Base-by-base conservation (phyloP, 2,797 vertebrate genomes). In the Spondyliosoma cantharus region DNA sequence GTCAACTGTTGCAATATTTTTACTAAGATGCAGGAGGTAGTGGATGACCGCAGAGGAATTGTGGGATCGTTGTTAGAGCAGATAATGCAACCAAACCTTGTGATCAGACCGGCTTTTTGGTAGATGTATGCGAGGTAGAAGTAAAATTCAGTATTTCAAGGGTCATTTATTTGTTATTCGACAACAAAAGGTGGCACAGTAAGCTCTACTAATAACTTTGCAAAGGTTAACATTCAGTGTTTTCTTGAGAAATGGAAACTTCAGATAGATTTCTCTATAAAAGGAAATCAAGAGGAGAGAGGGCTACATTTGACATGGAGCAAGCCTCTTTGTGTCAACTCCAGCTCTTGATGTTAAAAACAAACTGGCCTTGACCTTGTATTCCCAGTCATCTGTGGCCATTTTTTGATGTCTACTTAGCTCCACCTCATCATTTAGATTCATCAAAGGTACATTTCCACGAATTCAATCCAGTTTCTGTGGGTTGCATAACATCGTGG, bases 341-440 rank as follows among this genome's bases (percentile, higher is more conserved):
- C 2, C 8, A 68, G 4, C 58, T 50, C 24, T 49, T 61, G 12
- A 25, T 20, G 37, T 32, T 66, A 48, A 71, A 64, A 56, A 3
- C 11, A 6, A 63, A 37, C 71, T 74, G 73, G 12, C 73, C 79
- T 82, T 90, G 84, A 27, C 59, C 74, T 69, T 2, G 7, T 46
- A 42, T 25, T 57, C 25, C 20, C 7, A n/a, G 71, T 54, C 13
- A 65, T 29, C 54, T 75, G 9, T 70, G 45, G 12, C 15, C 2
- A 4, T 56, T 58, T 20, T 37, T 37, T 37, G 3, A 16, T 66
- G 27, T 60, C 27, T 46, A 48, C n/a, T 54, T 65, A 53, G 69
- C 86, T 88, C 89, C 88, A 71, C 89, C 87, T 71, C 43, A 12
- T 2, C 12, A 45, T 81, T 62, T 68, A 43, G 17, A 68, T 74